Evolutionary conservation across 2,888 invertebrate genomes (phyloP), one percentile per base, ranked within the genome.

Genomic region (Calameuta idolon): DNA sequence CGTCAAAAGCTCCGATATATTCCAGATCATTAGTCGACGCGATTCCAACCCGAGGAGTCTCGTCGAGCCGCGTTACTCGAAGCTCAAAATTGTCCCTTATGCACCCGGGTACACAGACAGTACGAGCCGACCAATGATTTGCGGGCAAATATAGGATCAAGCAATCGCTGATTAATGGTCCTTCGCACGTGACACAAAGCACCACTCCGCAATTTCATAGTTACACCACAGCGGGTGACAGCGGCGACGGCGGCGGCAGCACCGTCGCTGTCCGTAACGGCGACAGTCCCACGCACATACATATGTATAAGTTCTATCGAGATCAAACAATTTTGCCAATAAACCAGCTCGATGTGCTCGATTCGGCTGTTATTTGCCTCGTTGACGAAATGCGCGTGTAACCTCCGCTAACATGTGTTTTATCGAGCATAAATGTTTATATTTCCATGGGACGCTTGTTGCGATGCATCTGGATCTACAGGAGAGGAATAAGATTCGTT

Each of bases 331-430:
- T 77, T 81, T 80, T 83, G 82, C 81, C 81, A 80, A 76, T 79
- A 77, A 77, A 79, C 82, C 82, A 81, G 76, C 69, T 75, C 79
- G 79, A 77, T 80, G 80, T 76, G 74, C 74, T 77, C 69, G 81
- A 73, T 80, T 83, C 79, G 80, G 80, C 80, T 81, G 82, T 79
- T 83, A 75, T 73, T 69, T 69, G 77, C 76, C 74, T 77, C 79
- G 74, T 81, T 35, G 68, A 35, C 55, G 31, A n/a, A 9, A 9
- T 55, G 15, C 55, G 55, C 9, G 9, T 9, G 23, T 23, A 23
- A 55, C 55, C 55, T 55, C 55, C 9, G 55, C 9, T 23, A 23
- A 55, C 23, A 23, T 23, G 23, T 55, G 23, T 9, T 1, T 55
- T 23, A 23, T 55, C 5, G 9, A 55, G 23, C 5, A 5, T 55